Percentiles rank a stretch among this genome's conserved stretches.
These are phyloP conservation scores for Australoheros scitulus DNA, from an alignment of 2,113 vertebrate genomes.

Conservation along the genomic window DNA sequence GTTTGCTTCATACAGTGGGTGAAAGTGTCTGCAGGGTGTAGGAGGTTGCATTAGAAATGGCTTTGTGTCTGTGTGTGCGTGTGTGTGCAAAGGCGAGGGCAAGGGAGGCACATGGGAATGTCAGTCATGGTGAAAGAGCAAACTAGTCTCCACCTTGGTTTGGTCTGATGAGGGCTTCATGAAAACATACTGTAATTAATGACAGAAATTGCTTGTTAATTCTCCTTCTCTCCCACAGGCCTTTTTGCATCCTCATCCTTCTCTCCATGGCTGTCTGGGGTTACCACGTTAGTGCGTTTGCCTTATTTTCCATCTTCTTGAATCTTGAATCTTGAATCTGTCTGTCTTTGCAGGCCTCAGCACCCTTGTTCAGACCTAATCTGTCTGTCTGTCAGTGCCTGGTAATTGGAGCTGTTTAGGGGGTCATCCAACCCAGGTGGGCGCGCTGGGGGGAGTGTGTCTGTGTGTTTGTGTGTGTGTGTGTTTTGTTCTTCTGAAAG, in stretches of 20 bases:
- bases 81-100: not conserved
- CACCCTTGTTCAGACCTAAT: constrained; percentile 73
- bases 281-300: constrained; percentile 24
- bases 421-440: constrained; percentile 77
- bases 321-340: too few species aligned
- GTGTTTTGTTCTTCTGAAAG: too few species aligned
- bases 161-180: constrained; percentile 38
- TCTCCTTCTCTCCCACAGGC: constrained; percentile 13
- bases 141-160: constrained; percentile 48
- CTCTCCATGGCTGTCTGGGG: not conserved
- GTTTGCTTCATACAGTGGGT: constrained; percentile 32
- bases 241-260: constrained; percentile 7
- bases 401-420: constrained; percentile 79
- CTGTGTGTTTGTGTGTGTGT: constrained; percentile 34
- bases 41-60: constrained; percentile 17
- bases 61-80: not conserved
- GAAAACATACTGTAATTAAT: constrained; percentile 63
- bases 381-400: constrained; percentile 80
- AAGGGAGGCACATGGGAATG: constrained; percentile 25
- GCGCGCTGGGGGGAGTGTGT: constrained; percentile 66
- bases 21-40: constrained; percentile 24
- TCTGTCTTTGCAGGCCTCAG: constrained; percentile 67
- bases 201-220: constrained; percentile 30
- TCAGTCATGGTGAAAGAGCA: constrained; percentile 53
- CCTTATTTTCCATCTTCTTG: constrained; percentile 31